phyloP scores from a whole-genome alignment of 2,797 vertebrate species.

The Pseudocheirus occidentalis region DNA sequence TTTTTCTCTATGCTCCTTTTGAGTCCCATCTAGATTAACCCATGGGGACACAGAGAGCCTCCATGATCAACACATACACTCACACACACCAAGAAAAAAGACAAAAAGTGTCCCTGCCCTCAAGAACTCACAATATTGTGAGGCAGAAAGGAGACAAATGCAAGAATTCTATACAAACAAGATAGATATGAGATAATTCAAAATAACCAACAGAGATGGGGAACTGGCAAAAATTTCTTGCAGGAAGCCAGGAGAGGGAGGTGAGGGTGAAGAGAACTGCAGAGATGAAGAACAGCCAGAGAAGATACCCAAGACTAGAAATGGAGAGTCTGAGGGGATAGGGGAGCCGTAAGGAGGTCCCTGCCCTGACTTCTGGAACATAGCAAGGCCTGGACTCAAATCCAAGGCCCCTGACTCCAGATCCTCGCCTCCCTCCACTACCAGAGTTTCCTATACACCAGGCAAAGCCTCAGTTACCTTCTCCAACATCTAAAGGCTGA shows the following conservation, averaged over 20 bases:
- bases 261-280: neutral
- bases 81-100: neutral
- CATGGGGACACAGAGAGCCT: neutral
- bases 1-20: neutral
- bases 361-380: neutral
- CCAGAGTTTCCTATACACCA: neutral
- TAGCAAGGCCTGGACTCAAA: neutral
- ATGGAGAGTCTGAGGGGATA: no score
- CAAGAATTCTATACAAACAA: neutral
- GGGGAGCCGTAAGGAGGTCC: neutral
- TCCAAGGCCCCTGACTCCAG: neutral
- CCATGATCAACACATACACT: neutral
- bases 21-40: neutral
- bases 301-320: neutral
- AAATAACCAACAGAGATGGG: neutral
- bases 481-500: neutral
- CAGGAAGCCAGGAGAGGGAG: neutral
- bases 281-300: neutral
- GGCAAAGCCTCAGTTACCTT: neutral
- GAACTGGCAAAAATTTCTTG: neutral
- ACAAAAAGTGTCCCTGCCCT: neutral
- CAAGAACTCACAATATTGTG: neutral
- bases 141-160: neutral
- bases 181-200: neutral
- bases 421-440: neutral